Conservation (phyloP, 2,113 vertebrate species). For the Microcebus griseorufus region DNA sequence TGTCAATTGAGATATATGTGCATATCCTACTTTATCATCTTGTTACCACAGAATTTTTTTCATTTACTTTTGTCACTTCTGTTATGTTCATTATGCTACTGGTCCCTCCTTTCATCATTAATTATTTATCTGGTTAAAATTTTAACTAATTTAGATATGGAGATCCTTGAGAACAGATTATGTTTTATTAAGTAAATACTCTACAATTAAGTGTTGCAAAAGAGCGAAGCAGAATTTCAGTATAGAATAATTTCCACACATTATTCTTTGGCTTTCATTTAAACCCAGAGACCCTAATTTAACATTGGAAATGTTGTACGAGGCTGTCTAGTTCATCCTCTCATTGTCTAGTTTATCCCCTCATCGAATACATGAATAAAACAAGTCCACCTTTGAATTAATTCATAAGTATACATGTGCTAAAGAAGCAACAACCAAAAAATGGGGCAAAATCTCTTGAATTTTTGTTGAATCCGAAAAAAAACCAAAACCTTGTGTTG, state of each 20-base stretch:
- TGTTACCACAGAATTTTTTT: not conserved
- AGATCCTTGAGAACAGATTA: not conserved
- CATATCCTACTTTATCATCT: not conserved
- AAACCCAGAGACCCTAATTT: not conserved
- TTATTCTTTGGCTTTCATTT: not conserved
- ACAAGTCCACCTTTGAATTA: not conserved
- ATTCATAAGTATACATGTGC: not conserved
- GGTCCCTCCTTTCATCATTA: not conserved
- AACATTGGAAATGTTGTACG: not conserved
- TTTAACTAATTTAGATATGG: not conserved
- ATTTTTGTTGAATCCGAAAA: constrained; percentile 17
- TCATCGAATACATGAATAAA: not conserved
- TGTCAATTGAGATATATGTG: not conserved
- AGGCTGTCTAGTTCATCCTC: too few relatives aligned
- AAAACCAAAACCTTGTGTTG: not conserved
- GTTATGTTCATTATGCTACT: not conserved
- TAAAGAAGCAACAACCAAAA: not conserved
- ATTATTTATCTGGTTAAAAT: not conserved
- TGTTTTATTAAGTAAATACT: not conserved
- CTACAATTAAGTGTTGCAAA: not conserved
- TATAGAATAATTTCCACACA: not conserved
- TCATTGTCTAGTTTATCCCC: not conserved
- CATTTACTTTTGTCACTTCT: not conserved
- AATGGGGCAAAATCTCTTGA: not conserved
- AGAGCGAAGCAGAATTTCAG: not conserved